Percentiles rank a stretch among this genome's conserved stretches.
Evolutionary conservation across 1,140 invertebrate genomes (phyloP).

Genomic region (Heliothis virescens): DNA sequence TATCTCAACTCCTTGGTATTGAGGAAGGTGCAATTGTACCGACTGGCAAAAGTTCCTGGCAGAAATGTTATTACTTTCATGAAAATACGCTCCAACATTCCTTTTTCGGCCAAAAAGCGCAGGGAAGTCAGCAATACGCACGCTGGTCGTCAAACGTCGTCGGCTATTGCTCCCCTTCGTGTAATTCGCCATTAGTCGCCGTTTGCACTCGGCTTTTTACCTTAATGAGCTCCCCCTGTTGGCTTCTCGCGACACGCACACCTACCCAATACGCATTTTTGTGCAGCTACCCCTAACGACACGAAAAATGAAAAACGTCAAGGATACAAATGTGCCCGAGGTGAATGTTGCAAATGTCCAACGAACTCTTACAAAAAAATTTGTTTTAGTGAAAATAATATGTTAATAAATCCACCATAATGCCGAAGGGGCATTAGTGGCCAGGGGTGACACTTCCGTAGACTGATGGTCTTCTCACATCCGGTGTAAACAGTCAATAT

Average conservation of each 20-base stretch:
- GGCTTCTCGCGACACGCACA: slow-evolving; percentile 70
- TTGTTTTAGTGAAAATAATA: slow-evolving; percentile 46
- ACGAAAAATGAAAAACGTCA: slow-evolving; percentile 57
- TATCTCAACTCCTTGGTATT: too few species aligned
- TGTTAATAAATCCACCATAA: slow-evolving; percentile 29
- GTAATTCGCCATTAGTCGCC: slow-evolving; percentile 85
- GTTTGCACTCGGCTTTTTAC: slow-evolving; percentile 85
- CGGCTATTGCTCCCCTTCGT: slow-evolving; percentile 78
- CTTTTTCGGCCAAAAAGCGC: slow-evolving; percentile 14
- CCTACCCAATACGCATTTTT: slow-evolving; percentile 76
- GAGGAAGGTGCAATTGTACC: too few species aligned
- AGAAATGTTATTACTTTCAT: too few species aligned
- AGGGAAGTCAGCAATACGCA: slow-evolving; percentile 24
- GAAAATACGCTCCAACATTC: background rate
- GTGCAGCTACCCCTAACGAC: too few species aligned
- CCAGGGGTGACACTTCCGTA: slow-evolving; percentile 45
- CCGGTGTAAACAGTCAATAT: background rate
- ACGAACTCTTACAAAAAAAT: slow-evolving; percentile 18
- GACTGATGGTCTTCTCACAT: slow-evolving; percentile 42
- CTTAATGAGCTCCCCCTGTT: slow-evolving; percentile 82
- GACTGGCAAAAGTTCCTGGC: too few species aligned
- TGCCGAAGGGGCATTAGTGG: slow-evolving; percentile 28
- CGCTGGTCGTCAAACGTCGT: slow-evolving; percentile 53
- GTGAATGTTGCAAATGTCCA: slow-evolving; percentile 40
- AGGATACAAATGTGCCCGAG: slow-evolving; percentile 33